Conservation (phyloP, 2,113 vertebrate genomes). For the Alligator mississippiensis region DNA sequence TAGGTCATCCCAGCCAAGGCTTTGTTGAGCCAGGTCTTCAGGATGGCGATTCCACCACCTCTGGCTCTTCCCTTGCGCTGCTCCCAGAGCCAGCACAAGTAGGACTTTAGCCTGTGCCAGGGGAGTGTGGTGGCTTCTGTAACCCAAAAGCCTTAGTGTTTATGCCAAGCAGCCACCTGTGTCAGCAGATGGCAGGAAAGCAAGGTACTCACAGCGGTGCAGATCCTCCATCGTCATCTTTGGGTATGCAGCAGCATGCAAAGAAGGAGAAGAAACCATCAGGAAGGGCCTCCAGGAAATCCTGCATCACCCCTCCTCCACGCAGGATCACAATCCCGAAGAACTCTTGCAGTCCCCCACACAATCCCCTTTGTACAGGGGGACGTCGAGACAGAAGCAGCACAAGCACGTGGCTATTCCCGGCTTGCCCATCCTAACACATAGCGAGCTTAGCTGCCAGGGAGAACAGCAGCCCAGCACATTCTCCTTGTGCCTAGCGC, state of each 20-base stretch:
- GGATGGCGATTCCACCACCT: too few species aligned
- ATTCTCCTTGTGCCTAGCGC: rapidly evolving
- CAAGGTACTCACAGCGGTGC: conserved; percentile 91
- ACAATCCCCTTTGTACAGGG: too few species aligned
- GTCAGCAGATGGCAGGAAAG: neutral
- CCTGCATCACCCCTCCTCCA: neutral
- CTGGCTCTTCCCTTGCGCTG: too few species aligned
- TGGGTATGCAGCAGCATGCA: neutral
- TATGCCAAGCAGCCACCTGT: too few species aligned
- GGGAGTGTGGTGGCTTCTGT: too few species aligned
- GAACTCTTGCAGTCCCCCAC: too few species aligned
- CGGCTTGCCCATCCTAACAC: neutral
- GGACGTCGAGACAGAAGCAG: too few species aligned
- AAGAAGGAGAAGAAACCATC: neutral
- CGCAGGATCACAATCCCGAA: neutral
- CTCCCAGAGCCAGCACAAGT: too few species aligned
- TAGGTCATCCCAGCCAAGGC: too few species aligned
- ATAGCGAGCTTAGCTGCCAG: neutral
- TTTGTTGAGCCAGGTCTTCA: too few species aligned
- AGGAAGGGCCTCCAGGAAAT: neutral
- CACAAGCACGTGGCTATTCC: neutral
- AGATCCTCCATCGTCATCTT: conserved; percentile 94
- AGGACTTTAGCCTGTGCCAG: too few species aligned
- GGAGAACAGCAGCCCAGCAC: neutral
- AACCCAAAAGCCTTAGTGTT: neutral